A percentile compares a stretch with the other conserved stretches of the same genome.
Conservation (phyloP, 2,797 vertebrate genomes). For the Eurystomus glaucurus region DNA sequence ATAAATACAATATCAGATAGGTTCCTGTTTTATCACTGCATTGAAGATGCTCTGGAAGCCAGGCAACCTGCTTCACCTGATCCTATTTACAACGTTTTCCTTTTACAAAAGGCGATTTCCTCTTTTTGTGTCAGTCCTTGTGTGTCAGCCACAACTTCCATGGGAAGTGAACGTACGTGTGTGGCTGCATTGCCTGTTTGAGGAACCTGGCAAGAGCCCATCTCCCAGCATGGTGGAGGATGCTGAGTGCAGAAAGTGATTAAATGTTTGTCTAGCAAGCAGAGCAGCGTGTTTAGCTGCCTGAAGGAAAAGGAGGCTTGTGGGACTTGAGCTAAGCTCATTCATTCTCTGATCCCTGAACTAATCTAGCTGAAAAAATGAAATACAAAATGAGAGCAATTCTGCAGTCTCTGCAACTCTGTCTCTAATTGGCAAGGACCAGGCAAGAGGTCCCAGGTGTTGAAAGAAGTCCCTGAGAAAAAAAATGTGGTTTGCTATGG, state of each 20-base stretch:
- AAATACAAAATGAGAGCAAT: constrained; percentile 28
- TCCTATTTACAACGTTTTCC: background rate
- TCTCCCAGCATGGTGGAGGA: background rate
- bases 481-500: fast-evolving
- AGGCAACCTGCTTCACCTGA: background rate
- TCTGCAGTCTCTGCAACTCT: constrained; percentile 26
- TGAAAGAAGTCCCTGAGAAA: background rate
- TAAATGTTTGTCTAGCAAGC: constrained; percentile 56
- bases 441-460: background rate
- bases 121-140: background rate
- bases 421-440: constrained; percentile 3
- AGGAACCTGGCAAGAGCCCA: constrained; percentile 15
- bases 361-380: constrained; percentile 47
- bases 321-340: constrained; percentile 34
- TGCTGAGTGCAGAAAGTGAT: constrained; percentile 39
- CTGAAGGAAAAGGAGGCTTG: constrained; percentile 45
- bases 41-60: background rate
- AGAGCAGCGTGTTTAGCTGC: constrained; percentile 2
- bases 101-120: background rate
- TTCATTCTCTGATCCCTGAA: constrained; percentile 67
- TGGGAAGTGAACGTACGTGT: background rate
- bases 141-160: fast-evolving
- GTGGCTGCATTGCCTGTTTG: background rate
- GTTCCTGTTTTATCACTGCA: background rate
- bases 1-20: fast-evolving